These are phyloP conservation scores for Ciconia nigra DNA, from an alignment of 2,797 vertebrate species.

Conservation along the genomic window DNA sequence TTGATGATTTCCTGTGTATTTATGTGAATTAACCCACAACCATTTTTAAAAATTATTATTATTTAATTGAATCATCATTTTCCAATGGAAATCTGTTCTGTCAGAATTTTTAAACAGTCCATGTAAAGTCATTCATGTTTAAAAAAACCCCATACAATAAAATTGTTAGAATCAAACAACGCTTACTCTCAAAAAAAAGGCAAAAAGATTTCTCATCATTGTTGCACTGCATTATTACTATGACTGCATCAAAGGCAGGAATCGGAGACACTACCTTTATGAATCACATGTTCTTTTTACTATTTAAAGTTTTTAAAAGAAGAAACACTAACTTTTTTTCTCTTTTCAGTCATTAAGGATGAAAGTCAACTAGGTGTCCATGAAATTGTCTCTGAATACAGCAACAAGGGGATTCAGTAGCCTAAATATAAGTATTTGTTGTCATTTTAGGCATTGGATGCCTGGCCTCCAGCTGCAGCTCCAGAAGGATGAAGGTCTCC, in stretches of 20 bases:
- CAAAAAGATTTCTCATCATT: not conserved
- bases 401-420: not conserved
- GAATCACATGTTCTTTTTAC: not conserved
- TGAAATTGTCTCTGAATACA: not conserved
- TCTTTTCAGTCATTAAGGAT: not conserved
- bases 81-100: not conserved
- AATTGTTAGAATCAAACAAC: not conserved
- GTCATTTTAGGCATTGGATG: not conserved
- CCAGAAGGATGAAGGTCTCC: not conserved
- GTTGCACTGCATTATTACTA: not conserved
- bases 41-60: accelerated
- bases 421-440: not conserved
- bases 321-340: not conserved
- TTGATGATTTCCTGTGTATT: not conserved
- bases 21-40: accelerated
- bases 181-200: not conserved
- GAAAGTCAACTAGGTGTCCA: accelerated
- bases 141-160: accelerated
- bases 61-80: not conserved
- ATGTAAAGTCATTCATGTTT: not conserved
- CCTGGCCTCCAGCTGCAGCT: not conserved
- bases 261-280: not conserved
- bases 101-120: not conserved
- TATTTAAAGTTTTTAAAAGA: not conserved
- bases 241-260: not conserved